Percentiles rank a stretch among this genome's conserved stretches.
These are phyloP conservation scores for Dryobotodes eremita DNA, from an alignment of 2,888 invertebrate genomes.

Conservation along the genomic window DNA sequence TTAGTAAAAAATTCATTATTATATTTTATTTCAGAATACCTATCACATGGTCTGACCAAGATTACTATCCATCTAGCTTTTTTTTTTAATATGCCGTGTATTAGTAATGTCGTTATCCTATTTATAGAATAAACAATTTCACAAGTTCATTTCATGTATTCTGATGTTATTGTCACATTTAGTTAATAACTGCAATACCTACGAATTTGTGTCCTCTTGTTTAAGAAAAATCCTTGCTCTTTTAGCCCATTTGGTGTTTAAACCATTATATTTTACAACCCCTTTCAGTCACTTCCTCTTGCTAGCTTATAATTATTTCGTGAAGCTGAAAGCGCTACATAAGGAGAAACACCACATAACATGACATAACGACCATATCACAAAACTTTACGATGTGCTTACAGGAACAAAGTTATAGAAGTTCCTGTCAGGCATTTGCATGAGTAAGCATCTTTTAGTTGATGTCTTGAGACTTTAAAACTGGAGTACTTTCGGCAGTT, in stretches of 20 bases:
- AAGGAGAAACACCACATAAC: neutral
- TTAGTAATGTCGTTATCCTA: neutral
- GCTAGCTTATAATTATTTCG: conserved; percentile 36
- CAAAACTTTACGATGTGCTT: conserved; percentile 48
- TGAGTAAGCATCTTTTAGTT: conserved; percentile 21
- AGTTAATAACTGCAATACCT: neutral
- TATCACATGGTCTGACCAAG: neutral
- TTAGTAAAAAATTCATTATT: too few species aligned
- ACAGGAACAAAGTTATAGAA: conserved; percentile 34
- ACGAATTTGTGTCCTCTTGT: too few species aligned
- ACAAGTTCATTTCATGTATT: neutral
- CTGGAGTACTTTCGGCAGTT: neutral
- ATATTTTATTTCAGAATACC: neutral
- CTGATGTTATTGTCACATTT: neutral
- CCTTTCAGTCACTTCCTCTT: conserved; percentile 4
- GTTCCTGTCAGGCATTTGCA: conserved; percentile 22
- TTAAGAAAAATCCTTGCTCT: neutral
- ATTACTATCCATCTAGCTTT: neutral
- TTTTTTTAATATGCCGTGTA: neutral
- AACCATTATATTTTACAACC: conserved; percentile 16
- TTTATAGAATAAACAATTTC: neutral
- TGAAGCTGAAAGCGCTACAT: conserved; percentile 27
- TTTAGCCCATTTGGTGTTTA: neutral
- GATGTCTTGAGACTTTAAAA: conserved; percentile 17
- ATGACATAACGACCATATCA: conserved; percentile 25